These are phyloP conservation scores for Lysandra bellargus DNA, from an alignment of 2,888 invertebrate genomes.

Conservation along the genomic window DNA sequence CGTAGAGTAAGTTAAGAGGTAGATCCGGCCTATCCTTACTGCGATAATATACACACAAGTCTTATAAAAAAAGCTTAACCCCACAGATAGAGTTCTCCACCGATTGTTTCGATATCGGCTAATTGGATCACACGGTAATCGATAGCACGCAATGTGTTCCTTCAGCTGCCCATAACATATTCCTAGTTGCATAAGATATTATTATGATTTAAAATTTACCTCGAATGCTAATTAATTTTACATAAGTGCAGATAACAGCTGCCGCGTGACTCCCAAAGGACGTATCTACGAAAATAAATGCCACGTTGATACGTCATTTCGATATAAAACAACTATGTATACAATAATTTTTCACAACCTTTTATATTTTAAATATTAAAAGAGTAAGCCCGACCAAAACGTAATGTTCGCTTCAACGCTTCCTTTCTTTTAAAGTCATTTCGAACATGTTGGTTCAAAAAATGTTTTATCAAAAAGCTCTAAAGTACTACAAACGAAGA, in stretches of 20 bases:
- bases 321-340: not conserved
- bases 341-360: not conserved
- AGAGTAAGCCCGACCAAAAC: not conserved
- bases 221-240: slow-evolving; percentile 18
- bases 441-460: not conserved
- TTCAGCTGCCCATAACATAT: slow-evolving; percentile 62
- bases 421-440: not conserved
- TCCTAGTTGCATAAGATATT: slow-evolving; percentile 36
- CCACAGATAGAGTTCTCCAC: slow-evolving; percentile 75
- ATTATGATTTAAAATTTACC: slow-evolving; percentile 23
- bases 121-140: slow-evolving; percentile 79
- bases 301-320: not conserved
- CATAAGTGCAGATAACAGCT: slow-evolving; percentile 19
- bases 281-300: not conserved
- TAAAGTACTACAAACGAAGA: not conserved
- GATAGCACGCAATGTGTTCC: slow-evolving; percentile 74
- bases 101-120: slow-evolving; percentile 78
- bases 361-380: not conserved
- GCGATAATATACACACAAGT: not conserved
- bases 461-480: not conserved
- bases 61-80: slow-evolving; percentile 60
- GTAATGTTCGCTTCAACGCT: too few relatives aligned
- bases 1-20: not conserved
- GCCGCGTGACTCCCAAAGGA: not conserved
- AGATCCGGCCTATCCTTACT: not conserved